Evolutionary conservation across 2,888 invertebrate genomes (phyloP).

Genomic region (Latheticus oryzae): DNA sequence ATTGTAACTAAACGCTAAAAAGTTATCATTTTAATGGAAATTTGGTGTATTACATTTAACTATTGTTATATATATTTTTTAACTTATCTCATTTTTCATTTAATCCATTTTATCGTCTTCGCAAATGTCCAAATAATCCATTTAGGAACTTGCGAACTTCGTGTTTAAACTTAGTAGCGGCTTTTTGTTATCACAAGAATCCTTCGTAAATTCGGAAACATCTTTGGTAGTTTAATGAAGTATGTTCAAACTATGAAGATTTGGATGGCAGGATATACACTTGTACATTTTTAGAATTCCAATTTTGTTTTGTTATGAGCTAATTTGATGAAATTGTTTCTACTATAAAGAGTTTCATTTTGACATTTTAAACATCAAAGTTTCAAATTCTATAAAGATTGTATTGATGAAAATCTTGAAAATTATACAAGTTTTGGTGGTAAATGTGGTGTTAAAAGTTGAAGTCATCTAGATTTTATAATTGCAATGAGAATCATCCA

Average conservation of each 20-base stretch:
- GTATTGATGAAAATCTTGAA: too few relatives aligned
- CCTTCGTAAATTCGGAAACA: slow-evolving; percentile 16
- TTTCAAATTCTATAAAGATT: too few relatives aligned
- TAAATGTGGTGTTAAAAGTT: too few relatives aligned
- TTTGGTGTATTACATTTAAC: slow-evolving; percentile 25
- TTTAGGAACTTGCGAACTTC: slow-evolving; percentile 31
- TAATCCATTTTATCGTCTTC: slow-evolving; percentile 28
- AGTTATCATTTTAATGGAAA: slow-evolving; percentile 21
- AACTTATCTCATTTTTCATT: too few relatives aligned
- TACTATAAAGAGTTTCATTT: too few relatives aligned
- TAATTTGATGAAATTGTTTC: too few relatives aligned
- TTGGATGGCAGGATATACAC: too few relatives aligned
- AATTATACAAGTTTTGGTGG: too few relatives aligned
- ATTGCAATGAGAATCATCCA: too few relatives aligned
- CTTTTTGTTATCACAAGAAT: slow-evolving; percentile 21
- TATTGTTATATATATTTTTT: slow-evolving; percentile 8
- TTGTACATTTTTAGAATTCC: slow-evolving; percentile 1
- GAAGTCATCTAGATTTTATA: too few relatives aligned
- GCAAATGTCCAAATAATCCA: slow-evolving; percentile 32
- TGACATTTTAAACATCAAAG: too few relatives aligned
- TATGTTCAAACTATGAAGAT: slow-evolving; percentile 22
- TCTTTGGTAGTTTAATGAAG: slow-evolving; percentile 16
- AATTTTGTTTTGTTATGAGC: neutral
- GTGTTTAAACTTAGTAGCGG: slow-evolving; percentile 8
- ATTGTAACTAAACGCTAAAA: slow-evolving; percentile 7